phyloP scores from a whole-genome alignment of 2,113 vertebrate genomes.

The Propithecus coquereli region DNA sequence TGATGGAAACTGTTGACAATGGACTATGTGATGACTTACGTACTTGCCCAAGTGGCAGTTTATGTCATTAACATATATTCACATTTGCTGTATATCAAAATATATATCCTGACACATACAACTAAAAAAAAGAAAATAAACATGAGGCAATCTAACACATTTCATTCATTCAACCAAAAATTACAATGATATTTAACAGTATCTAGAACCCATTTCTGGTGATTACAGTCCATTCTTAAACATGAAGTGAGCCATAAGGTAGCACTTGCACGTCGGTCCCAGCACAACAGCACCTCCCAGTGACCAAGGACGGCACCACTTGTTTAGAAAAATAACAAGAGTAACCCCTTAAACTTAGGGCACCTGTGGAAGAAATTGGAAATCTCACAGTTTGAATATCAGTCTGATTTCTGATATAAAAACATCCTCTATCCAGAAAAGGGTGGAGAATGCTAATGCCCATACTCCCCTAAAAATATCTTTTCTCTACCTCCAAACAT shows the following conservation, averaged over 20 bases:
- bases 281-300: conserved; percentile 36
- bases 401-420: conserved; percentile 11
- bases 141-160: background rate
- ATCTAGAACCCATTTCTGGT: background rate
- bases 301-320: background rate
- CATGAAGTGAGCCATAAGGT: background rate
- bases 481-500: background rate
- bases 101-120: background rate
- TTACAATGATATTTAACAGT: background rate
- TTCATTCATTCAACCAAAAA: conserved; percentile 8
- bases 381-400: background rate
- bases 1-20: background rate
- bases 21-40: background rate
- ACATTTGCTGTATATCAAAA: background rate
- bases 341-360: background rate
- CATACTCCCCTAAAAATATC: background rate
- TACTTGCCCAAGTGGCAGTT: background rate
- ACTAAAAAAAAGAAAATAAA: background rate
- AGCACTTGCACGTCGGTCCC: background rate
- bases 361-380: background rate
- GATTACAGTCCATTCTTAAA: background rate
- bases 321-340: conserved; percentile 21
- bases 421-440: background rate
- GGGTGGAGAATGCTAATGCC: background rate
- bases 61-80: background rate